These are phyloP conservation scores for Rhabdomys dilectus DNA, from an alignment of 2,113 vertebrate genomes.

Conservation along the genomic window DNA sequence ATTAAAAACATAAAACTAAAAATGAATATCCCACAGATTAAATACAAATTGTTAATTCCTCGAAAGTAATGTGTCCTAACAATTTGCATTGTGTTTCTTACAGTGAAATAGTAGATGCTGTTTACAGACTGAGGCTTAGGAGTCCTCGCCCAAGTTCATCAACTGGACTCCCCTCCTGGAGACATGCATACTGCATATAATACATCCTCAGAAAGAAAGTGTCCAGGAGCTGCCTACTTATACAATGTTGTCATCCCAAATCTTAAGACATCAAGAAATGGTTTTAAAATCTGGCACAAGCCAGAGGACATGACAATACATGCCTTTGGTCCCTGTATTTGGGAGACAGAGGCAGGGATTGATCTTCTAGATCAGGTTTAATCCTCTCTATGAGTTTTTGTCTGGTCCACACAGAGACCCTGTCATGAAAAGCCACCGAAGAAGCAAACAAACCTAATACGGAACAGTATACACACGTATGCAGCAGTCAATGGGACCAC, in stretches of 20 bases:
- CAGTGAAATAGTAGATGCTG: not conserved
- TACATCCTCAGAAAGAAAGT: not conserved
- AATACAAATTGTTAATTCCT: constrained; percentile 10
- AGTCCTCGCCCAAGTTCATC: not conserved
- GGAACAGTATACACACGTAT: not conserved
- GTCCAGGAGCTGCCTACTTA: not conserved
- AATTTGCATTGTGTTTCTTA: not conserved
- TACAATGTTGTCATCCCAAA: not conserved
- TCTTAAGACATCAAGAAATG: not conserved
- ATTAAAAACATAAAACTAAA: not conserved
- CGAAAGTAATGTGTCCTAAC: not conserved
- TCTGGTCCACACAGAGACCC: not conserved
- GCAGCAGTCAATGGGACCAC: not conserved
- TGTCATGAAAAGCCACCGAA: not conserved
- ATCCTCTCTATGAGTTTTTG: not conserved
- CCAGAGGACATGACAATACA: not conserved
- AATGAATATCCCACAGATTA: not conserved
- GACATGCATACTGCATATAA: not conserved
- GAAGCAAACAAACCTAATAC: not conserved
- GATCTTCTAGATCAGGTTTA: not conserved
- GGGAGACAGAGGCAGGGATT: not conserved
- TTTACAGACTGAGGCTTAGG: not conserved
- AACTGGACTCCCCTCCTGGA: not conserved
- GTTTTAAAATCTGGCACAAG: not conserved
- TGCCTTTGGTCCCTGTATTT: not conserved